These are phyloP conservation scores for Rhinolophus sinicus DNA, from an alignment of 2,113 vertebrate species.

Conservation along the genomic window DNA sequence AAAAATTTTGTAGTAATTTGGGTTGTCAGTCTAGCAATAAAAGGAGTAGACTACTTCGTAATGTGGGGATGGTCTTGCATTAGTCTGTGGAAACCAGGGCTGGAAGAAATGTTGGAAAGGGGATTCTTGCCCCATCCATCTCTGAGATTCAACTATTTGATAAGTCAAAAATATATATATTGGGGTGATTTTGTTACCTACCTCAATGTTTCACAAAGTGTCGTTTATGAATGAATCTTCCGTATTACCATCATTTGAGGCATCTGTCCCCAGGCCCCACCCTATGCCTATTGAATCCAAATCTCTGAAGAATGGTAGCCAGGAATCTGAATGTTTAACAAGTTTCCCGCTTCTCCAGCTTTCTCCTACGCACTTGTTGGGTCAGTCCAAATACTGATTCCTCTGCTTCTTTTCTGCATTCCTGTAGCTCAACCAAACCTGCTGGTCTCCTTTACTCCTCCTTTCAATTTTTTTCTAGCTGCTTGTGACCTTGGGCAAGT, in stretches of 20 bases:
- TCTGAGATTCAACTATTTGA: not conserved
- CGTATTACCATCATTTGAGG: not conserved
- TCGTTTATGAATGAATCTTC: not conserved
- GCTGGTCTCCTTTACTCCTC: not conserved
- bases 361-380: not conserved
- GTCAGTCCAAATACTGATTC: not conserved
- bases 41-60: not conserved
- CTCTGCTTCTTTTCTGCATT: not conserved
- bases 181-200: not conserved
- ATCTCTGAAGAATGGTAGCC: not conserved
- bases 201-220: not conserved
- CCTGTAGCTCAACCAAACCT: not conserved
- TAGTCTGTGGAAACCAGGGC: not conserved
- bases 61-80: not conserved
- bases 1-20: not conserved
- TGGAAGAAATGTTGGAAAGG: not conserved
- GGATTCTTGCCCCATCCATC: not conserved
- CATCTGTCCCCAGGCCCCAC: not conserved
- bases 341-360: not conserved
- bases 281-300: not conserved
- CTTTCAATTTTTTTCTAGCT: not conserved
- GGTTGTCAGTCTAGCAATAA: not conserved
- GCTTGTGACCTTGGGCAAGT: not conserved
- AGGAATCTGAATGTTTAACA: not conserved
- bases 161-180: not conserved